phyloP scores from a whole-genome alignment of 2,113 vertebrate genomes.

The Sander lucioperca region DNA sequence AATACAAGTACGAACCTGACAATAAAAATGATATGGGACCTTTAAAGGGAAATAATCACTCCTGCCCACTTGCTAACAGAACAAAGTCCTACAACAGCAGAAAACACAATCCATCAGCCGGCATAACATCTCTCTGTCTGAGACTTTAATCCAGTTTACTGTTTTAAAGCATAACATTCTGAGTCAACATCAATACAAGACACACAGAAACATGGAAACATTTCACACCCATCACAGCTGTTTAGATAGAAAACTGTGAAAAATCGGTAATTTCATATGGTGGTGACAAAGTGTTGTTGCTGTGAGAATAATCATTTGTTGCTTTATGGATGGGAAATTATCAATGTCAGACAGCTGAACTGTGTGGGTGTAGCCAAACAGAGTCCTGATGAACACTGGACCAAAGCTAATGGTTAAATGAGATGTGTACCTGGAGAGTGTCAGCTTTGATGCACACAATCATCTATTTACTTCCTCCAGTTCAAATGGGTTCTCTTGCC shows the following conservation, averaged over 20 bases:
- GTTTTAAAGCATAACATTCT: background rate
- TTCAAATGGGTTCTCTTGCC: conserved; percentile 11
- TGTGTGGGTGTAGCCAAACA: background rate
- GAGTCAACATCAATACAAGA: background rate
- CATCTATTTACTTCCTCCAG: conserved; percentile 34
- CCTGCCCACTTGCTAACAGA: background rate
- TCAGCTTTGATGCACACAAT: conserved; percentile 32
- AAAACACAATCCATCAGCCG: background rate
- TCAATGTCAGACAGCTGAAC: conserved; percentile 1
- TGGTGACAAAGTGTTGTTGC: background rate
- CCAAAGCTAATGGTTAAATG: conserved; percentile 46
- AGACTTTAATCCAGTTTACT: conserved; percentile 29
- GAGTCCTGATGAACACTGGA: background rate
- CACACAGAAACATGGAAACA: background rate
- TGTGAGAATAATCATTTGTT: background rate
- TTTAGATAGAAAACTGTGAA: background rate
- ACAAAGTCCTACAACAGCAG: background rate
- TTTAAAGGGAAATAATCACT: background rate
- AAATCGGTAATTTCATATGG: background rate
- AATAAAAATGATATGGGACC: no score
- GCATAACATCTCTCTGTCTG: background rate
- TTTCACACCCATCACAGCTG: background rate
- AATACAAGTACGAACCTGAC: no score
- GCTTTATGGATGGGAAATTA: background rate
- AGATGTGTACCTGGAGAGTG: conserved; percentile 34